A percentile compares a stretch with the other conserved stretches of the same genome.
phyloP scores from a whole-genome alignment of 2,797 vertebrate genomes.

The Argyrosomus regius region DNA sequence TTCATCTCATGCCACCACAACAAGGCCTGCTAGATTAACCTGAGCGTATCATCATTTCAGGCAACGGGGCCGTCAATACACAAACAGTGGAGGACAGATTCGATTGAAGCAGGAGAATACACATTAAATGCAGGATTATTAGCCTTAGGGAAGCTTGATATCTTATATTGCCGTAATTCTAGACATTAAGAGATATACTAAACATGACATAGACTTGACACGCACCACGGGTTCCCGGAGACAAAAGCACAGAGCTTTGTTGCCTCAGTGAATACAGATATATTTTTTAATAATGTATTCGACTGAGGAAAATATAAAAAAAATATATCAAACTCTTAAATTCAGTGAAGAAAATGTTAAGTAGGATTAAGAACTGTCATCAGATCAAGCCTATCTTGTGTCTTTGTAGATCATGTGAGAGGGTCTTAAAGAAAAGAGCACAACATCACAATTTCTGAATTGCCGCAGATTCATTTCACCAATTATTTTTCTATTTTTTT shows the following conservation, averaged over 20 bases:
- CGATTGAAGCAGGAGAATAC: constrained; percentile 31
- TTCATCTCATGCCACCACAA: constrained; percentile 77
- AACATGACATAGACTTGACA: constrained; percentile 18
- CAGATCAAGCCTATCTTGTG: constrained; percentile 58
- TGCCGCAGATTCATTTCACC: constrained; percentile 13
- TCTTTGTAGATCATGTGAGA: constrained; percentile 39
- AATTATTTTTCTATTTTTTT: constrained; percentile 25
- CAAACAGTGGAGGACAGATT: constrained; percentile 37
- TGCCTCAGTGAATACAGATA: constrained; percentile 53
- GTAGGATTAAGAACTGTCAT: constrained; percentile 56
- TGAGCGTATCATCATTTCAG: constrained; percentile 60
- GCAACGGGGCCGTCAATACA: constrained; percentile 52
- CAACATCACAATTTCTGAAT: constrained; percentile 15
- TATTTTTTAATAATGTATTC: constrained; percentile 34
- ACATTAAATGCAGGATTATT: constrained; percentile 51
- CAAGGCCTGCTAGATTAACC: constrained; percentile 79
- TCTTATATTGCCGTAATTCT: constrained; percentile 25
- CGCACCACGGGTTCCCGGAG: neutral
- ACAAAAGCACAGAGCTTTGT: constrained; percentile 41
- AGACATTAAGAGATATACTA: constrained; percentile 19
- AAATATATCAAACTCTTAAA: constrained; percentile 71
- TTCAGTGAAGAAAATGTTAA: constrained; percentile 78
- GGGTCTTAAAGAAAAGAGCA: constrained; percentile 4
- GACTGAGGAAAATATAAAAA: constrained; percentile 55
- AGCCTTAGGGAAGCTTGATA: constrained; percentile 25